Evolutionary conservation across 2,113 vertebrate species (phyloP), one percentile per base, ranked within the genome.

Genomic region (Sturnira hondurensis): DNA sequence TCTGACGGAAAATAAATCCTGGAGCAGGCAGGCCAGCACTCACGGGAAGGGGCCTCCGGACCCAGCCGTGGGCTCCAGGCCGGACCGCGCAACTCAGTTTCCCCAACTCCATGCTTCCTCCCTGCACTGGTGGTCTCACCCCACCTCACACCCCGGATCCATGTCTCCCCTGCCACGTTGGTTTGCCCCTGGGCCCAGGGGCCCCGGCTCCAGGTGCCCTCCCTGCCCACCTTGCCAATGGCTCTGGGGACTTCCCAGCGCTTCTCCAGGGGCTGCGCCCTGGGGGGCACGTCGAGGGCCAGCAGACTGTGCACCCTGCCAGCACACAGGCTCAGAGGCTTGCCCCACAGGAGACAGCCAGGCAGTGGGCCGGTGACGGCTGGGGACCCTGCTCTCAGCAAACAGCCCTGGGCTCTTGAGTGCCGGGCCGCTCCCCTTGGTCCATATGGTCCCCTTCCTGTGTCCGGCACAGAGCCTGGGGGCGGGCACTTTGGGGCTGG

Each of bases 21-120:
- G 87, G 95, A 77, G 97, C 96, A 97, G 97, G 97, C 81, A 45
- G 65, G 94, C 63, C 68, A 67, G 52, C 36, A 58, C 63, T 92
- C 74, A 52, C 0, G 0, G 71, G 92, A 93, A 36, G 33, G 85
- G 95, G 89, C 54, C 56, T 58, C 58, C 52, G 43, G 47, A 92
- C 19, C 10, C 0, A 0, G 14, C 2, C 5, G 1, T 0, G n/a
- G 43, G 17, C 14, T 0, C 10, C 4, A 19, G 76, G 11, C 4
- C 0, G 0, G 61, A 43, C 65, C 1, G 11, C 8, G 17, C 7
- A 38, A 10, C 54, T 38, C 22, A 2, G 80, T 43, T 17, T 56
- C 41, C 61, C 52, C 38, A 16, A 3, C 9, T 5, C 63, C 2
- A 4, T 0, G 3, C 31, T 36, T 28, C 5, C 50, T 31, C 20